Evolutionary conservation across 1,140 invertebrate species (phyloP).

Genomic region (Bicyclus anynana): DNA sequence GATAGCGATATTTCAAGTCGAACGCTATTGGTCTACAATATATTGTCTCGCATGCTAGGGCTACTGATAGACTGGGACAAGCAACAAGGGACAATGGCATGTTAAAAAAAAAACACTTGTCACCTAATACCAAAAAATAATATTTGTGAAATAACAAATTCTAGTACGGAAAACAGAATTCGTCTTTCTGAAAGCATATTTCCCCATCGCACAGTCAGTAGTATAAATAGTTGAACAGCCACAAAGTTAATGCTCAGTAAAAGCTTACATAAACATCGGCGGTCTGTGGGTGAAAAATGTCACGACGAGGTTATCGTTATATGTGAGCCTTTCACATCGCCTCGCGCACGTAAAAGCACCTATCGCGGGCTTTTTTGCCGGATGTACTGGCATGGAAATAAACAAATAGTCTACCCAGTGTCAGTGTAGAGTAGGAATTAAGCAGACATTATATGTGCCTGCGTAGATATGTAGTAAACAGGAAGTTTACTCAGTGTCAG

Average conservation of each 20-base stretch:
- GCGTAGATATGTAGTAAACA: too few relatives aligned
- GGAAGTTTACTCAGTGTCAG: too few relatives aligned
- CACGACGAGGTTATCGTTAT: constrained; percentile 19
- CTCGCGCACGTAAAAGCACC: constrained; percentile 17
- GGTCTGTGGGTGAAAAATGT: constrained; percentile 14
- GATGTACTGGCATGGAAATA: not conserved
- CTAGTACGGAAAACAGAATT: not conserved
- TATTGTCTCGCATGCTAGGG: too few relatives aligned
- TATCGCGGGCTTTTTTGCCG: not conserved
- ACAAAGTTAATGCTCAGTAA: constrained; percentile 17
- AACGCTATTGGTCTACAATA: too few relatives aligned
- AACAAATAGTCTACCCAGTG: too few relatives aligned
- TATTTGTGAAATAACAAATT: too few relatives aligned
- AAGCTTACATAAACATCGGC: constrained; percentile 15
- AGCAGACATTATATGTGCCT: constrained; percentile 15
- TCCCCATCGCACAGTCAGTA: constrained; percentile 1
- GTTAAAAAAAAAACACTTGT: too few relatives aligned
- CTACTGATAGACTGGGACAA: too few relatives aligned
- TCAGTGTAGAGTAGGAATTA: too few relatives aligned
- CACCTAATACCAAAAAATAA: too few relatives aligned
- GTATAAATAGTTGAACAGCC: constrained; percentile 10
- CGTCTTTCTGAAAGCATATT: not conserved
- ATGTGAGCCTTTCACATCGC: constrained; percentile 20
- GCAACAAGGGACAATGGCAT: too few relatives aligned
- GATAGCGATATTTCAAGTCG: too few relatives aligned